Percentiles rank a stretch among this genome's conserved stretches.
phyloP scores from a whole-genome alignment of 92 coral and sea anemone genomes.

The Micromussa lordhowensis region DNA sequence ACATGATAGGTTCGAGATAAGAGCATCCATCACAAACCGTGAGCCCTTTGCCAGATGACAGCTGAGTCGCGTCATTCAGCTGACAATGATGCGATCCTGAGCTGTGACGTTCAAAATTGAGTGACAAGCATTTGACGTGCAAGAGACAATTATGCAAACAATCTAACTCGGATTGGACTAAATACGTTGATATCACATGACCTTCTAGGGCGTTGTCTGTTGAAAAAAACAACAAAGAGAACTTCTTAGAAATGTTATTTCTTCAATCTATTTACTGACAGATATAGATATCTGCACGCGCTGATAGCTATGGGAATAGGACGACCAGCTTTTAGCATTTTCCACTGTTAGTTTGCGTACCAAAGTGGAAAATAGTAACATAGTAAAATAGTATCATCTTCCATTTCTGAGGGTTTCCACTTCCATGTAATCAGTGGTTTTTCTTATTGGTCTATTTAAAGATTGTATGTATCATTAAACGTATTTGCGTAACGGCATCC shows the following conservation, averaged over 20 bases:
- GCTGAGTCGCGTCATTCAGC: background rate
- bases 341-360: no score
- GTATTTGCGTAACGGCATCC: no score
- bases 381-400: no score
- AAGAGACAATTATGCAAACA: conserved; percentile 3
- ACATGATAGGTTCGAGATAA: background rate
- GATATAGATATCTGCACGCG: no score
- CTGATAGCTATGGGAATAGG: no score
- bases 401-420: no score
- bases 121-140: background rate
- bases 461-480: no score
- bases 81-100: background rate
- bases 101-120: background rate
- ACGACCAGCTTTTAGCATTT: no score
- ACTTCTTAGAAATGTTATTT: background rate
- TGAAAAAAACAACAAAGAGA: background rate
- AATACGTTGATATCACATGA: background rate
- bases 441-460: no score
- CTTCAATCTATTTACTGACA: no score
- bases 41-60: background rate
- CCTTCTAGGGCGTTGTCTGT: background rate
- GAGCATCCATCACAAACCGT: background rate
- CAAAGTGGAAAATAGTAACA: no score
- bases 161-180: background rate
- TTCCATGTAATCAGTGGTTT: no score